Base-by-base conservation (phyloP, 2,888 invertebrate genomes). In the Dryobota labecula region DNA sequence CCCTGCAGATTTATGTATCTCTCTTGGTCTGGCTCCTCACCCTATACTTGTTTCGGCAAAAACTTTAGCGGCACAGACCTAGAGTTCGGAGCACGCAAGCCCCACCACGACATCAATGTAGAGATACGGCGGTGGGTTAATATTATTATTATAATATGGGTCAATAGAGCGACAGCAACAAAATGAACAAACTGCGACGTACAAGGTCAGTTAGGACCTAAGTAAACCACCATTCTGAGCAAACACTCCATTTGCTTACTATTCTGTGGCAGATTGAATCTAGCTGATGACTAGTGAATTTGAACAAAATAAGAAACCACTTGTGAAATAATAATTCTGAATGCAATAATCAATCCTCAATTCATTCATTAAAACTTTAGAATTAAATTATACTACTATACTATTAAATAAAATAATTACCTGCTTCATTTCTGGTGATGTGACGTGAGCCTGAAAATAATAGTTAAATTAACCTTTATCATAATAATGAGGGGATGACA, bases 361-460 rank as follows among this genome's bases (percentile, higher is more conserved):
- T 47, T 27, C n/a, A 54, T 47, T 24, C n/a, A 54, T 47, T 24
- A 27, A 53, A 49, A n/a, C 45, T 33, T 41, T 33, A 4, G 20
- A 33, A 36, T 38, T 47, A 1, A 47, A 33, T 43, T 33, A 33
- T 43, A 27, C 36, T 36, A 33, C 4, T 15, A 15, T 30, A 36
- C 7, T 45, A 60, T 13, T 36, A n/a, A n/a, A 43, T 63, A 6
- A 24, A 47, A 56, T 53, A 81, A 83, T 93, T 95, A 96, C 96
- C 96, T 96, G 96, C 94, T 96, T 96, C 96, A 96, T 96, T 92
- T 96, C 96, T 90, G 96, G 94, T 87, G 95, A 90, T 83, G 95
- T 88, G 89, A 94, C 90, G 94, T 96, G 96, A 91, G 93, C 96
- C 96, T 96, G 96, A 79, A 96, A 96, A 82, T 76, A 78, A 78